These are phyloP conservation scores for Hoplodrina blanda DNA, from an alignment of 2,888 invertebrate species.

Conservation along the genomic window DNA sequence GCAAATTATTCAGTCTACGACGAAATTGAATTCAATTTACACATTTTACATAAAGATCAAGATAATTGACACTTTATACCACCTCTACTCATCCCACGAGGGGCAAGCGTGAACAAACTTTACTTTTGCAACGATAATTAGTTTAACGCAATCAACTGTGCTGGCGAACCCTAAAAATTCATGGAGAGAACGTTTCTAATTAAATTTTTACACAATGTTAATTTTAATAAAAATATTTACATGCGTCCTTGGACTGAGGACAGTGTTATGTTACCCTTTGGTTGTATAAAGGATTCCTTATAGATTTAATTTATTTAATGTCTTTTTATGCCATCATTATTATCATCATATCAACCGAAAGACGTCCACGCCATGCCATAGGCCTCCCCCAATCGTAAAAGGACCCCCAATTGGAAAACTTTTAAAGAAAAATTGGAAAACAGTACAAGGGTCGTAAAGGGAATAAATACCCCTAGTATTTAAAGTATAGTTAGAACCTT, in stretches of 20 bases:
- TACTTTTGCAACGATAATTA: constrained; percentile 41
- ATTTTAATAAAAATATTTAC: constrained; percentile 49
- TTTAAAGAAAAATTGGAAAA: too few species aligned
- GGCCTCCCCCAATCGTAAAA: too few species aligned
- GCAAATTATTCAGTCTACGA: constrained; percentile 42
- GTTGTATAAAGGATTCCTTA: background rate
- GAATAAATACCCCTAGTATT: too few species aligned
- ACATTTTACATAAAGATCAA: constrained; percentile 49
- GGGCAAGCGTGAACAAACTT: constrained; percentile 49
- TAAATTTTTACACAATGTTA: constrained; percentile 51
- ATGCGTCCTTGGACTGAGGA: constrained; percentile 18
- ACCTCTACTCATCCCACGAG: constrained; percentile 28
- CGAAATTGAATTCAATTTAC: constrained; percentile 46
- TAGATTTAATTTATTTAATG: too few species aligned
- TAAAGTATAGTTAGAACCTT: too few species aligned
- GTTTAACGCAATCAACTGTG: constrained; percentile 50
- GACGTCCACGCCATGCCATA: too few species aligned
- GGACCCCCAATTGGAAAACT: too few species aligned
- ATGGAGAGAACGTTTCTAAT: constrained; percentile 41
- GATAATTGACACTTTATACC: constrained; percentile 55
- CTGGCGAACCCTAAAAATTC: constrained; percentile 40
- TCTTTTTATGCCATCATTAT: too few species aligned
- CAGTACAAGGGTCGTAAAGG: too few species aligned
- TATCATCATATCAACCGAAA: too few species aligned
- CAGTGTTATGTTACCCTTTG: background rate